phyloP scores from a whole-genome alignment of 2,797 vertebrate species.

The Sitta carolinensis region DNA sequence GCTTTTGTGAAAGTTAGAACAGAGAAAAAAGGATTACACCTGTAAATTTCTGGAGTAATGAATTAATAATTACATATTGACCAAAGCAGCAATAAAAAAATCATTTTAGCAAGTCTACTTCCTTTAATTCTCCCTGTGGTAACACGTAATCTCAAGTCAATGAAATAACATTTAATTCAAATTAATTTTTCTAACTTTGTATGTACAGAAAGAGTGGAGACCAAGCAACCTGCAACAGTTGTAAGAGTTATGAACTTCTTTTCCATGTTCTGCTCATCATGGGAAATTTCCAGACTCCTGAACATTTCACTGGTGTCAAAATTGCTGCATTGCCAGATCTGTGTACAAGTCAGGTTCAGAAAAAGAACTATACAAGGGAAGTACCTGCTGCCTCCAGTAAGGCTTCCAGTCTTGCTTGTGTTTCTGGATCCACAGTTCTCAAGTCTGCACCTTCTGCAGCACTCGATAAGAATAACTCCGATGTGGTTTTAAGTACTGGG shows the following conservation, averaged over 20 bases:
- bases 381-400: constrained; percentile 97
- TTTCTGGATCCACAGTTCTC: constrained; percentile 97
- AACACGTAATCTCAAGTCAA: not conserved
- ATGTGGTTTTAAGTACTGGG: constrained; percentile 98
- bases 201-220: not conserved
- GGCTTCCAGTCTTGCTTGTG: constrained; percentile 96
- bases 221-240: not conserved
- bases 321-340: not conserved
- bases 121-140: not conserved
- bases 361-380: not conserved
- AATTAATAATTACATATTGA: not conserved
- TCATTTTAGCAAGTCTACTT: not conserved
- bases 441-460: constrained; percentile 95
- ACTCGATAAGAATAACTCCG: constrained; percentile 94
- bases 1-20: not conserved
- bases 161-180: not conserved
- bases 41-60: not conserved
- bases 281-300: not conserved
- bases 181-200: not conserved
- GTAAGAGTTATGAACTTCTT: not conserved
- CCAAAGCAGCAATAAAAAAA: not conserved
- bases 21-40: not conserved
- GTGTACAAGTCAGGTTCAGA: not conserved
- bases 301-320: not conserved
- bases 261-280: not conserved